Evolutionary conservation across 2,797 vertebrate genomes (phyloP).

Genomic region (Benthosema pterotum): DNA sequence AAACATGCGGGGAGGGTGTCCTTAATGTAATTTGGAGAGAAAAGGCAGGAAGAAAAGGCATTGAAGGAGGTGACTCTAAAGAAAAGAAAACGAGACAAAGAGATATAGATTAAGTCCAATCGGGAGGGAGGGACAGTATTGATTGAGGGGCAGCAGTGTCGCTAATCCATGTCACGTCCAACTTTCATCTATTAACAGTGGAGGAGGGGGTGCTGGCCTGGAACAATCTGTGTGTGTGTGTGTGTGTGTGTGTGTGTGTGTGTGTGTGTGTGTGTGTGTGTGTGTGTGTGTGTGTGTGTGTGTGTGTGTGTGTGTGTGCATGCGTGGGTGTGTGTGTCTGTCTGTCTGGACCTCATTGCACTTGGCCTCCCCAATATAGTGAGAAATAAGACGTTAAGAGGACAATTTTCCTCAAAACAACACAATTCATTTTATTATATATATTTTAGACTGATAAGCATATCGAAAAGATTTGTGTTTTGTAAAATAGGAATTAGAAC

Average conservation of each 20-base stretch:
- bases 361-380: too few species aligned
- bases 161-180: conserved; percentile 96
- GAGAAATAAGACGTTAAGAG: too few species aligned
- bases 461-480: too few species aligned
- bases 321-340: too few species aligned
- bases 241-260: conserved; percentile 25
- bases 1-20: conserved; percentile 51
- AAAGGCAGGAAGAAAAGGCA: conserved; percentile 48
- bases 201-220: conserved; percentile 18
- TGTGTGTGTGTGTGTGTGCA: too few species aligned
- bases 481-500: neutral
- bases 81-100: conserved; percentile 89
- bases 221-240: conserved; percentile 11
- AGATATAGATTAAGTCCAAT: conserved; percentile 94
- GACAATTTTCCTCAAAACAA: too few species aligned
- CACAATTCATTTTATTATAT: too few species aligned
- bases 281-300: conserved; percentile 52
- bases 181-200: conserved; percentile 93
- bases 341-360: conserved; percentile 4
- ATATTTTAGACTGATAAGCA: too few species aligned
- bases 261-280: conserved; percentile 16
- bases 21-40: conserved; percentile 87
- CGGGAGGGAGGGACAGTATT: conserved; percentile 88
- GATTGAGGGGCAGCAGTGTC: conserved; percentile 86
- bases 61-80: conserved; percentile 83